phyloP scores from a whole-genome alignment of 2,113 vertebrate species.

The Microcebus ravelobensis region DNA sequence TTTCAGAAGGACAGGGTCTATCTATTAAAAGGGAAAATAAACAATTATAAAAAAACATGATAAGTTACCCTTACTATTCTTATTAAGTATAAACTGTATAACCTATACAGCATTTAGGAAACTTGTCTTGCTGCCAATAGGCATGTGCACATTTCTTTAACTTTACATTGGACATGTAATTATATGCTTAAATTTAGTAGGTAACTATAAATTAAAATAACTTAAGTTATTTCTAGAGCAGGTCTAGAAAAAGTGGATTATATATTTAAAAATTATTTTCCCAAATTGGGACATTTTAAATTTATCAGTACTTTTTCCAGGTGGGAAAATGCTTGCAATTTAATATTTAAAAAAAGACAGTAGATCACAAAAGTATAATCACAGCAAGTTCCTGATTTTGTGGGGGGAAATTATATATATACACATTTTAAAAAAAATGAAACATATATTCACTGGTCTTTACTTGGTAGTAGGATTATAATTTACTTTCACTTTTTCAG shows the following conservation, averaged over 20 bases:
- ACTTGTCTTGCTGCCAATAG: background rate
- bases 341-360: background rate
- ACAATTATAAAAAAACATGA: background rate
- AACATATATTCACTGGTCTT: slow-evolving; percentile 9
- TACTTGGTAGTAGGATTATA: background rate
- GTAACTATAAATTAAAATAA: slow-evolving; percentile 27
- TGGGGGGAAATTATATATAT: background rate
- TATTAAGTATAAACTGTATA: background rate
- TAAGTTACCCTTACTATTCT: background rate
- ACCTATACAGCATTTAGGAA: background rate
- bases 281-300: slow-evolving; percentile 5
- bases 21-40: background rate
- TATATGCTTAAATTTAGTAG: slow-evolving; percentile 3
- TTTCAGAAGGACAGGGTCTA: background rate
- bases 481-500: slow-evolving; percentile 42
- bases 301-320: slow-evolving; percentile 6
- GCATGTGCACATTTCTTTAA: background rate
- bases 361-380: background rate
- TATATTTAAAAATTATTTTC: slow-evolving; percentile 41
- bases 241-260: background rate
- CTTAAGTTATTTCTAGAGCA: slow-evolving; percentile 19
- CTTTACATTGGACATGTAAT: background rate
- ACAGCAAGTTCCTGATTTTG: background rate
- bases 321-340: background rate
- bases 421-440: background rate